Conservation (phyloP, 2,888 invertebrate species). For the Eilema griseolum region DNA sequence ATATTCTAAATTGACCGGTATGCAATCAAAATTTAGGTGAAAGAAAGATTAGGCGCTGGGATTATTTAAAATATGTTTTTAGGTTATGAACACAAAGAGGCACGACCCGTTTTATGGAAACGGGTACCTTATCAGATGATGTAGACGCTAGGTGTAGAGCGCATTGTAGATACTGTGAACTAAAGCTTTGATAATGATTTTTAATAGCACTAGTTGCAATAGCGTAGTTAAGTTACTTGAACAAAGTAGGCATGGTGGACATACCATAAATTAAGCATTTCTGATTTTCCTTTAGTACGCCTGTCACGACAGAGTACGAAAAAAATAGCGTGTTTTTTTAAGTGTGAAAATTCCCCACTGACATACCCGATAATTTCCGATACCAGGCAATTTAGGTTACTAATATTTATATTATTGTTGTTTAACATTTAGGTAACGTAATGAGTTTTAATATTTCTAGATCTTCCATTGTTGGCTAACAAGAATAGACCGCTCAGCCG, state of each 20-base stretch:
- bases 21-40: background rate
- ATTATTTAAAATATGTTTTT: background rate
- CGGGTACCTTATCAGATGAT: background rate
- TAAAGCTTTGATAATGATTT: too few relatives aligned
- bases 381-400: too few relatives aligned
- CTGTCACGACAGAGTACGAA: background rate
- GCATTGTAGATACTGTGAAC: background rate
- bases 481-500: background rate
- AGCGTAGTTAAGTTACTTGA: background rate
- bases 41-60: background rate
- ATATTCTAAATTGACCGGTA: background rate
- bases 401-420: too few relatives aligned
- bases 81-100: too few relatives aligned
- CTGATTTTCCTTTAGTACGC: background rate
- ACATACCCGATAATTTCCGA: too few relatives aligned
- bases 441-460: background rate
- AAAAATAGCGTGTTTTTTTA: too few relatives aligned
- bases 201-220: background rate
- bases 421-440: background rate
- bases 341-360: too few relatives aligned
- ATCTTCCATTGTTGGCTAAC: background rate
- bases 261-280: background rate
- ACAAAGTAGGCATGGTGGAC: background rate
- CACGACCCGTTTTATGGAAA: background rate
- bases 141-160: background rate